These are phyloP conservation scores for Phymanthus crucifer DNA, from an alignment of 92 coral and sea anemone genomes.

Conservation along the genomic window DNA sequence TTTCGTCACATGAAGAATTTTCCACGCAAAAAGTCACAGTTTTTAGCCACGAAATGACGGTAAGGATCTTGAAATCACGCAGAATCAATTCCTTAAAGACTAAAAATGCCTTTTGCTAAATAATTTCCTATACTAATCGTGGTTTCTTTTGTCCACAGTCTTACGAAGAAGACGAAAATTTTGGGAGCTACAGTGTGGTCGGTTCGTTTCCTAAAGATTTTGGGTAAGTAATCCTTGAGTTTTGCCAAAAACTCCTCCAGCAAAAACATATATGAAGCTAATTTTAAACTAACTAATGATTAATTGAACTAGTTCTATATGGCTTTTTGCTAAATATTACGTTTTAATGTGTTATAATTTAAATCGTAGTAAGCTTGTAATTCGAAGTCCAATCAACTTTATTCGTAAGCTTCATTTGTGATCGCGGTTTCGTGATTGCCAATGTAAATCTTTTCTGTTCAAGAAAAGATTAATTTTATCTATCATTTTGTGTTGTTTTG, in stretches of 20 bases:
- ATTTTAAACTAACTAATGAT: neutral
- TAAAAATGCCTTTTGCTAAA: neutral
- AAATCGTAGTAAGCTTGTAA: too few relatives aligned
- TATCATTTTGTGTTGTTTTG: too few relatives aligned
- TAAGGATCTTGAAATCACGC: neutral
- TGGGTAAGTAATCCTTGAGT: constrained; percentile 60
- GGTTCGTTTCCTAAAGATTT: constrained; percentile 99
- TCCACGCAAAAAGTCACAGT: neutral
- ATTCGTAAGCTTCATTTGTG: too few relatives aligned
- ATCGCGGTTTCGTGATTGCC: too few relatives aligned
- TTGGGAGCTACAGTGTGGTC: constrained; percentile 94
- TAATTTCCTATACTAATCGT: neutral
- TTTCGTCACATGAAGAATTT: constrained; percentile 12
- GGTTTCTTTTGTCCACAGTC: constrained; percentile 49
- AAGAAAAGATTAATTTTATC: too few relatives aligned
- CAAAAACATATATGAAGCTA: neutral
- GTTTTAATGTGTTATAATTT: too few relatives aligned
- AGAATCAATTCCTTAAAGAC: neutral
- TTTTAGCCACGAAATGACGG: constrained; percentile 21
- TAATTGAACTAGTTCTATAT: too few relatives aligned
- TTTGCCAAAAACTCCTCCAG: neutral
- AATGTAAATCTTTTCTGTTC: too few relatives aligned
- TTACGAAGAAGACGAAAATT: constrained; percentile 89
- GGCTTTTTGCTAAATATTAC: too few relatives aligned
- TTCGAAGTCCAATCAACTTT: too few relatives aligned